Percentiles rank a stretch among this genome's conserved stretches.
Conservation (phyloP, 1,140 invertebrate species). For the Achroia grisella region DNA sequence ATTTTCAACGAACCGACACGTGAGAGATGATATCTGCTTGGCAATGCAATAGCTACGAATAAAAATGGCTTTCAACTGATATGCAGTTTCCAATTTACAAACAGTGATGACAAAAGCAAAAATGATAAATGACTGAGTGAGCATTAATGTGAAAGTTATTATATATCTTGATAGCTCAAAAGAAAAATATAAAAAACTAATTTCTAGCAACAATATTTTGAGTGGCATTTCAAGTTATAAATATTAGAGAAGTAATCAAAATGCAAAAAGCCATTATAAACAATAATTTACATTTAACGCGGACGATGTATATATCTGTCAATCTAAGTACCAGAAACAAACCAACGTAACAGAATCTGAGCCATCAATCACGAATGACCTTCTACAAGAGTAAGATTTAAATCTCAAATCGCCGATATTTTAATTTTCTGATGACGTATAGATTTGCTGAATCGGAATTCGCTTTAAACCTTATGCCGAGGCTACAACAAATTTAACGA, state of each 20-base stretch:
- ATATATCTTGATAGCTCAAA: no score
- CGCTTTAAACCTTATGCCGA: slow-evolving; percentile 8
- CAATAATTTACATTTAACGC: not conserved
- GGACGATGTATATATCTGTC: not conserved
- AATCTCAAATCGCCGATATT: not conserved
- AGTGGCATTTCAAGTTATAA: not conserved
- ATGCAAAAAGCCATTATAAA: not conserved
- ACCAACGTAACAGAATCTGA: not conserved
- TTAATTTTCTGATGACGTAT: no score
- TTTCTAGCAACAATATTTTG: slow-evolving; percentile 2
- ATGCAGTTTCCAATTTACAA: slow-evolving; percentile 3
- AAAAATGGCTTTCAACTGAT: slow-evolving; percentile 1
- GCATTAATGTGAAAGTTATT: not conserved
- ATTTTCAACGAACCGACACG: slow-evolving; percentile 9
- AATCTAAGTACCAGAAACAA: slow-evolving; percentile 1
- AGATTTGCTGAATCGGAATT: not conserved
- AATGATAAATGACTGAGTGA: not conserved
- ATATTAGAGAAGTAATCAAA: slow-evolving; percentile 1
- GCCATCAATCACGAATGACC: slow-evolving; percentile 8
- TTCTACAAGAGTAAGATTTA: slow-evolving; percentile 7
- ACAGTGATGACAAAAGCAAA: slow-evolving; percentile 3
- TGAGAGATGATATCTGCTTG: slow-evolving; percentile 8
- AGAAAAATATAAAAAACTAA: not conserved
- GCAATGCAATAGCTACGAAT: slow-evolving; percentile 5
- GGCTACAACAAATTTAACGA: slow-evolving; percentile 8